Evolutionary conservation across 2,888 invertebrate species (phyloP), one percentile per base, ranked within the genome.

Genomic region (Drosophila austrosaltans): DNA sequence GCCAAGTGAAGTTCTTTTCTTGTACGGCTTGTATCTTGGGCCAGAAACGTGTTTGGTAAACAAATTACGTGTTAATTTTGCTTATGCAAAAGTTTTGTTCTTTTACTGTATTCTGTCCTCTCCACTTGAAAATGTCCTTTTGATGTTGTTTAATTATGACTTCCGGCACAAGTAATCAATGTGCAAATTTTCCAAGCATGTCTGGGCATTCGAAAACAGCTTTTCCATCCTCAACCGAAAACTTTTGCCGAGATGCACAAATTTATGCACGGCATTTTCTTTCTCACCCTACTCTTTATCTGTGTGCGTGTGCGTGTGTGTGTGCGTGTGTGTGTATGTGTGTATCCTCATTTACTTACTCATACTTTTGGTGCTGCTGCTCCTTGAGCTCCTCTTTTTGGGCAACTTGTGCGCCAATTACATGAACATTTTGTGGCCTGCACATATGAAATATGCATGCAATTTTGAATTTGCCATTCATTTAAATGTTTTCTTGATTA

Each of bases 401-500:
- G 72, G 42, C 72, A 78, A 69, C 69, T 74, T 61, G 82, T 76
- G 77, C 79, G 75, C 76, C 85, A 81, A 81, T 85, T 81, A 83
- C 81, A 81, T 80, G 81, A 82, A 73, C 81, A 83, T 83, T 83
- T 83, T 85, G 83, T 85, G 83, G 83, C 74, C 74, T 81, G 78
- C 85, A 84, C 81, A 85, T 81, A 85, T 85, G 85, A 85, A 83
- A 83, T 81, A 83, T 85, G 85, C 85, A 85, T 85, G 83, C 85
- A 83, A 83, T 83, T 83, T 85, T 82, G 85, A 82, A 83, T 83
- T 83, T 85, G 73, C 82, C 85, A 85, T 83, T 85, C 83, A 83
- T 85, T 83, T 83, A 83, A 85, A 83, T 83, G 85, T 76, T 84
- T 84, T 85, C 85, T 84, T 84, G 83, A 84, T 84, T 84, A 83